A percentile compares a stretch with the other conserved stretches of the same genome.
Evolutionary conservation across 2,888 invertebrate species (phyloP).

Genomic region (Microdon myrmicae): DNA sequence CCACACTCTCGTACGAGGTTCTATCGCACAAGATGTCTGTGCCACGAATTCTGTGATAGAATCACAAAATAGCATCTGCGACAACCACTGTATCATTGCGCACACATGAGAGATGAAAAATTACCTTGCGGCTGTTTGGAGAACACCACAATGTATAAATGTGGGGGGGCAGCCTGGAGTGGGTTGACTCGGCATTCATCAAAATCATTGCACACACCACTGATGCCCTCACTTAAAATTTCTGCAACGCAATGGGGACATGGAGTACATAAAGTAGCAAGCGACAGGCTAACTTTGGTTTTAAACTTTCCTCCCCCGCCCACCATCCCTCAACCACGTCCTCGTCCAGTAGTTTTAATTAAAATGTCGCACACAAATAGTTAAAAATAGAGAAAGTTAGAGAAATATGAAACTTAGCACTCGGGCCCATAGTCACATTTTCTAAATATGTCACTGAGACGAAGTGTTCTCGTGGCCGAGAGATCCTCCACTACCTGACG

Average conservation of each 20-base stretch:
- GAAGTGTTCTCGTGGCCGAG: conserved; percentile 15
- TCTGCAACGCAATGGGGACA: conserved; percentile 11
- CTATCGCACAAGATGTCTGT: too few species aligned
- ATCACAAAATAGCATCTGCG: conserved; percentile 49
- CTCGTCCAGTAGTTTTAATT: too few species aligned
- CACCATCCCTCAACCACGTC: background rate
- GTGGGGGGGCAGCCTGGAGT: conserved; percentile 8
- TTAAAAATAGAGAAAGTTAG: conserved; percentile 9
- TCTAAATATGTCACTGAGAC: conserved; percentile 34
- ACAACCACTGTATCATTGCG: conserved; percentile 40
- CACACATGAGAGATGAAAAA: conserved; percentile 24
- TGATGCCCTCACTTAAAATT: conserved; percentile 46
- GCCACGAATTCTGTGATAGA: conserved; percentile 43
- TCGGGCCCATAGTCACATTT: conserved; percentile 13
- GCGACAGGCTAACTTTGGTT: conserved; percentile 13
- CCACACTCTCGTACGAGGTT: too few species aligned
- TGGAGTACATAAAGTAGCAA: background rate
- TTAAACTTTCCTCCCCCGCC: conserved; percentile 4
- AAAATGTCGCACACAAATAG: conserved; percentile 37
- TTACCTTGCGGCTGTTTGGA: conserved; percentile 32
- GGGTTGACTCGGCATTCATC: conserved; percentile 46
- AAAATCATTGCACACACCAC: conserved; percentile 48
- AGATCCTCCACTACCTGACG: background rate
- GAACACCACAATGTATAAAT: conserved; percentile 4
- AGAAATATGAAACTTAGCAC: conserved; percentile 27